Conservation (phyloP, 2,113 vertebrate genomes). For the Megalops atlanticus region DNA sequence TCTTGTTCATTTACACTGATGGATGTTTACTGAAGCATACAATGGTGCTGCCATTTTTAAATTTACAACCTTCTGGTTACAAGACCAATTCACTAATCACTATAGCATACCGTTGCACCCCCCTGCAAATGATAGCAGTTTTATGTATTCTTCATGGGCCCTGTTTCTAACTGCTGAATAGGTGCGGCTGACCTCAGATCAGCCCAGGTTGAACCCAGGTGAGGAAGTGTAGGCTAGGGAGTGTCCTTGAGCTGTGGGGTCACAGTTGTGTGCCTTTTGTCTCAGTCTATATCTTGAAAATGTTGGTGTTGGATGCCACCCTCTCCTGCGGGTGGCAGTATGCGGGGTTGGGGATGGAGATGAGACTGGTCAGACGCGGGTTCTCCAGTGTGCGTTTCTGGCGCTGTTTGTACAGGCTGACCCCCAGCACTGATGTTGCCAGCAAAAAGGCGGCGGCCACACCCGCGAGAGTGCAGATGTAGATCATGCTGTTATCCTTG, state of each 20-base stretch:
- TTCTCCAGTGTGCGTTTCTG: conserved; percentile 29
- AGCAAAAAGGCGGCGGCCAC: conserved; percentile 61
- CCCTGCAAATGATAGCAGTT: too few species aligned
- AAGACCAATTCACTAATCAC: neutral
- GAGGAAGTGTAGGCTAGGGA: too few species aligned
- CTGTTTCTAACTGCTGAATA: too few species aligned
- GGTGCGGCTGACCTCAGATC: too few species aligned
- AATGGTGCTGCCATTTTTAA: too few species aligned
- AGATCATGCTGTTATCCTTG: conserved; percentile 53
- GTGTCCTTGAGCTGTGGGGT: too few species aligned
- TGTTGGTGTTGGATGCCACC: neutral
- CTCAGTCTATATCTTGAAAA: neutral
- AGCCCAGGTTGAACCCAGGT: too few species aligned
- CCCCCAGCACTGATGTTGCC: conserved; percentile 58
- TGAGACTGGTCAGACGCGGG: conserved; percentile 54
- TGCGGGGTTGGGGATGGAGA: conserved; percentile 73
- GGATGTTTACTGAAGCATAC: neutral
- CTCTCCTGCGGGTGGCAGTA: conserved; percentile 42
- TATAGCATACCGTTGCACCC: too few species aligned
- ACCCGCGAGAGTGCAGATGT: conserved; percentile 59
- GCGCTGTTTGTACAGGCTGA: conserved; percentile 59
- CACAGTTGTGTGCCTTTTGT: neutral
- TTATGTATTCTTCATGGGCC: too few species aligned
- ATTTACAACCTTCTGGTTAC: neutral
- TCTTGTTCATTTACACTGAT: too few species aligned